A percentile compares a stretch with the other conserved stretches of the same genome.
Conservation (phyloP, 2,113 vertebrate genomes). For the Microcebus murinus region DNA sequence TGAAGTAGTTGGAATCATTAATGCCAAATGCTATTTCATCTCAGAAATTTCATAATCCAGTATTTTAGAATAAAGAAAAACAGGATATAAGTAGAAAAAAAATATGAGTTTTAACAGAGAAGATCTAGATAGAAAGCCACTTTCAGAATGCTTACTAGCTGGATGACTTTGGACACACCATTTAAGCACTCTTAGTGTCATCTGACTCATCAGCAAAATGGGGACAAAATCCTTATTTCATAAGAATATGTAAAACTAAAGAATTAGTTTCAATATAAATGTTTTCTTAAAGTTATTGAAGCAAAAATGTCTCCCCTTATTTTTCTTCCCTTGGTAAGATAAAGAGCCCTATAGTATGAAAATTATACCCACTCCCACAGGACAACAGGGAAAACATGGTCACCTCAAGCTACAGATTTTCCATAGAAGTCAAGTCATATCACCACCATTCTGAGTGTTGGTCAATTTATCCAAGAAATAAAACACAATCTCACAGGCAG, state of each 20-base stretch:
- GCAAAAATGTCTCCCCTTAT: neutral
- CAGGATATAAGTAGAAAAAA: neutral
- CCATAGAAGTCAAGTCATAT: neutral
- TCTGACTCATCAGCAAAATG: neutral
- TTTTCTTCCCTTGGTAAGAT: neutral
- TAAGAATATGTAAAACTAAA: neutral
- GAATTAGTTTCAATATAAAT: neutral
- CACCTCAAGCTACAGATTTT: neutral
- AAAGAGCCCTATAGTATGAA: neutral
- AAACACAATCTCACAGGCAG: neutral
- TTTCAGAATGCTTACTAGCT: neutral
- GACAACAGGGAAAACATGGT: neutral
- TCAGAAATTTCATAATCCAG: neutral
- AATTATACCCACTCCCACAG: neutral
- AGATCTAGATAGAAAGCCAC: neutral
- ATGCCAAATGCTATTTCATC: neutral
- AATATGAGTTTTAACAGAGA: neutral
- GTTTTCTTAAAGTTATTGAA: neutral
- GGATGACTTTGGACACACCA: neutral
- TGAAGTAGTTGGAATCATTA: neutral
- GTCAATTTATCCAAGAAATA: neutral
- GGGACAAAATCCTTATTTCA: neutral
- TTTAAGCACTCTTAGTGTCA: neutral
- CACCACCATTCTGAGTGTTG: neutral
- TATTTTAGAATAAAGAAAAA: neutral